These are phyloP conservation scores for Puma concolor DNA, from an alignment of 2,113 vertebrate species.

Conservation along the genomic window DNA sequence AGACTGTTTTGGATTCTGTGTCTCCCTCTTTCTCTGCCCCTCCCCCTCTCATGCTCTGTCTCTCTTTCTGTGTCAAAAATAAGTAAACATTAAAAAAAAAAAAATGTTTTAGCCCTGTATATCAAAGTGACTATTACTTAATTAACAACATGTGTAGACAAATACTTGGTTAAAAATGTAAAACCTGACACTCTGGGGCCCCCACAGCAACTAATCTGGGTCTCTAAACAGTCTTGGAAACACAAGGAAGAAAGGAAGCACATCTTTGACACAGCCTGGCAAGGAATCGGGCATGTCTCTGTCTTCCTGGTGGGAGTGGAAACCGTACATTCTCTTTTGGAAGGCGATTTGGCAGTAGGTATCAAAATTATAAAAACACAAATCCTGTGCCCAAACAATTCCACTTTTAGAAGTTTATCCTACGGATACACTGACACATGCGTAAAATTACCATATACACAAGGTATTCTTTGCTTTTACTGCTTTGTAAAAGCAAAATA, in stretches of 20 bases:
- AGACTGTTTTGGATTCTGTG: no score
- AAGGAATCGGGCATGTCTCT: neutral
- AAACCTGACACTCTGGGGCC: neutral
- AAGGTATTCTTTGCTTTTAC: neutral
- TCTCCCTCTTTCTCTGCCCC: no score
- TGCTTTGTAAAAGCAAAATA: slow-evolving; percentile 4
- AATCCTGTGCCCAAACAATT: slow-evolving; percentile 42
- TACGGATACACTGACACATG: neutral
- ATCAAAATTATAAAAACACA: slow-evolving; percentile 47
- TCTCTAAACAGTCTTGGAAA: slow-evolving; percentile 1
- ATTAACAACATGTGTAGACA: neutral
- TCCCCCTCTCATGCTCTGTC: no score
- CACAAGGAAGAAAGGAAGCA: neutral
- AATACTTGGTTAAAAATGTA: neutral
- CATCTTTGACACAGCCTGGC: neutral
- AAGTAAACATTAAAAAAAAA: no score
- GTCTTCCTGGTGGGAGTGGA: slow-evolving; percentile 39
- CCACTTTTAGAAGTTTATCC: slow-evolving; percentile 31
- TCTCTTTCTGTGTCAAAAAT: no score
- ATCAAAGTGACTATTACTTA: neutral
- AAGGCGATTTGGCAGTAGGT: neutral
- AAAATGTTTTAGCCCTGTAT: neutral
- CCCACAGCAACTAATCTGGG: neutral
- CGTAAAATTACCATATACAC: neutral
- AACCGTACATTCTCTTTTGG: slow-evolving; percentile 54